Conservation (phyloP, 2,797 vertebrate species). For the Columba guinea region DNA sequence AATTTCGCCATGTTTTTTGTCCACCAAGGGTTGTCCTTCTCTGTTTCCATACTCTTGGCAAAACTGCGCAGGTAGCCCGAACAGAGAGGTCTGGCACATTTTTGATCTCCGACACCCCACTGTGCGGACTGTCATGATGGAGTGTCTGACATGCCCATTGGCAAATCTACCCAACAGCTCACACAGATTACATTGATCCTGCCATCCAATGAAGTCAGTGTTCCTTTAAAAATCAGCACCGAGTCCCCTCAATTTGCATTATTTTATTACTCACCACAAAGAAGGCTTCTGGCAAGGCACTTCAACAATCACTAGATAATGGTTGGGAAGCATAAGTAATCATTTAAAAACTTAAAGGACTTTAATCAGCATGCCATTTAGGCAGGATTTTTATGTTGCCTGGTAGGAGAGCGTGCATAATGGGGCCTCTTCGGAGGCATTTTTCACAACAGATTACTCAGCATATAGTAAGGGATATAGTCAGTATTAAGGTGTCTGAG, state of each 20-base stretch:
- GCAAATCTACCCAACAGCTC: neutral
- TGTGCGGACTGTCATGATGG: neutral
- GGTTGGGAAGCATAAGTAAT: constrained; percentile 32
- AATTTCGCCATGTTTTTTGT: neutral
- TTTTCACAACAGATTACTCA: constrained; percentile 65
- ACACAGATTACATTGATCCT: neutral
- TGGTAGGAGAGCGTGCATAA: constrained; percentile 42
- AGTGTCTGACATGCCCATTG: accelerated
- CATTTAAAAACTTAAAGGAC: constrained; percentile 35
- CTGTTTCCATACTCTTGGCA: neutral
- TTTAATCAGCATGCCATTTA: constrained; percentile 45
- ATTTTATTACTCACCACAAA: constrained; percentile 41
- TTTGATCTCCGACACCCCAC: neutral
- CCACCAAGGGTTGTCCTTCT: neutral
- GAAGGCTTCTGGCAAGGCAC: constrained; percentile 23
- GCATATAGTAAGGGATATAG: constrained; percentile 65
- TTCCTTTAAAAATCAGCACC: constrained; percentile 31
- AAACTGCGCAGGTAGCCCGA: neutral
- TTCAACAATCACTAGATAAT: constrained; percentile 46
- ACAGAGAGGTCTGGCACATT: neutral
- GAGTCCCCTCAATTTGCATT: neutral
- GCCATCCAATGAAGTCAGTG: neutral
- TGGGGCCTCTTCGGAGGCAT: constrained; percentile 33
- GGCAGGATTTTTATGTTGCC: constrained; percentile 48
- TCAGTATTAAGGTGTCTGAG: constrained; percentile 67